Evolutionary conservation across 1,140 invertebrate species (phyloP).

Genomic region (Macrocentrus cingulum): DNA sequence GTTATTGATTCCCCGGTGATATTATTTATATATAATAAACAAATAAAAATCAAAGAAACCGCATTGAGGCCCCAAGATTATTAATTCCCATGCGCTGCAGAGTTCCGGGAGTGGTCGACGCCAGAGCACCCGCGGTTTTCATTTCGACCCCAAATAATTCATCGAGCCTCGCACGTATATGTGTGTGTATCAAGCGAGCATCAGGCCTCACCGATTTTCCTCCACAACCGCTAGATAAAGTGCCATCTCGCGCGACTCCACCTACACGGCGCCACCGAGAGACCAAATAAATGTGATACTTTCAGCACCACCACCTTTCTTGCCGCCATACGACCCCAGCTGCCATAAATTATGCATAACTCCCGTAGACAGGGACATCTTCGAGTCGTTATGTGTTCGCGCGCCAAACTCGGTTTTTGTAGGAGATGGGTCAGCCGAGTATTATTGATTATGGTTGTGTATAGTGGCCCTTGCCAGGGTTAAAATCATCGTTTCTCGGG

Average conservation of each 20-base stretch:
- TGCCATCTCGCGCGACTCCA: slow-evolving; percentile 36
- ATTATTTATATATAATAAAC: slow-evolving; percentile 8
- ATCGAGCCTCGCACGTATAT: slow-evolving; percentile 8
- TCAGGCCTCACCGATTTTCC: slow-evolving; percentile 12
- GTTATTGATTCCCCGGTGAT: neutral
- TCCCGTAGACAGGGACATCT: slow-evolving; percentile 26
- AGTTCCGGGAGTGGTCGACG: slow-evolving; percentile 23
- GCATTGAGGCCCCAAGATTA: slow-evolving; percentile 8
- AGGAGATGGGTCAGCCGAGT: too few species aligned
- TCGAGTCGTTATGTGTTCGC: slow-evolving; percentile 22
- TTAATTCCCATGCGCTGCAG: slow-evolving; percentile 16
- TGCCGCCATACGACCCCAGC: slow-evolving; percentile 21
- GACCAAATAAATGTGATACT: slow-evolving; percentile 38
- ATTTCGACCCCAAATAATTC: slow-evolving; percentile 23
- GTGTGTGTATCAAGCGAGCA: slow-evolving; percentile 22
- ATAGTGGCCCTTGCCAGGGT: too few species aligned
- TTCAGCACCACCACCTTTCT: slow-evolving; percentile 44
- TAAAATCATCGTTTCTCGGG: too few species aligned
- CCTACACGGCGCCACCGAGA: slow-evolving; percentile 30
- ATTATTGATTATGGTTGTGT: too few species aligned
- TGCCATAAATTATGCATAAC: slow-evolving; percentile 49
- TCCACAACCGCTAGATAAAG: slow-evolving; percentile 34
- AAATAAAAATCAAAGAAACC: slow-evolving; percentile 14
- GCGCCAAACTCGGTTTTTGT: slow-evolving; percentile 29
- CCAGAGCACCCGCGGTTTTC: slow-evolving; percentile 25